Base-by-base conservation (phyloP, 1,140 invertebrate species). In the Parasteatoda tepidariorum region DNA sequence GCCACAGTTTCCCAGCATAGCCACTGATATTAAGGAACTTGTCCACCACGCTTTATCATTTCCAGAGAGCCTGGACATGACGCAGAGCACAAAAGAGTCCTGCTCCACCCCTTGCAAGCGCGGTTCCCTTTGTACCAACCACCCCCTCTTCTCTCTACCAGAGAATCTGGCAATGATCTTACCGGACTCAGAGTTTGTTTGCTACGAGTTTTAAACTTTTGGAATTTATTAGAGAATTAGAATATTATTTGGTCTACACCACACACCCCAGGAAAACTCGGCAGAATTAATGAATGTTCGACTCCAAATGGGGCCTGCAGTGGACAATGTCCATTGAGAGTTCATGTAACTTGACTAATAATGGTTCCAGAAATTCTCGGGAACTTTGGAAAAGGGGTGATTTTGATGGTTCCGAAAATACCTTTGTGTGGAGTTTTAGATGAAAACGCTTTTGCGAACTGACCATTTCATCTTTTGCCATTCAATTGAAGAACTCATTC, bases 41-140 rank as follows among this genome's bases (percentile, higher is more conserved):
- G 68, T 71, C 68, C 38, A 18, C 68, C 28, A 71, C 38, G 68
- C 68, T 71, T 71, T 71, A 71, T 71, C 68, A 71, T 71, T 54
- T 18, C n/a, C 48, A n/a, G 68, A 71, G 24, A 71, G 68, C 41
- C 68, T 71, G 68, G 68, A 71, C 68, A 71, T 71, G 68, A 71
- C 68, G 68, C 31, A 34, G 15, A 28, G 26, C 68, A 71, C 68
- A 71, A 71, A 71, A 55, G 68, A 41, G 41, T n/a, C 24, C 41
- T 15, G 48, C 68, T 59, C 57, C 57, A 59, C 57, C 57, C 57
- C 57, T 22, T n/a, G 9, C 18, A 9, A 48, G 1, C 9, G 38
- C 11, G 28, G 24, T 28, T 18, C 38, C 38, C 38, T 54, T 71
- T 71, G 68, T 71, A 18, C 30, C 41, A 26, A 26, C 24, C 4